Conservation (phyloP, 2,797 vertebrate genomes). For the Lutjanus campechanus region DNA sequence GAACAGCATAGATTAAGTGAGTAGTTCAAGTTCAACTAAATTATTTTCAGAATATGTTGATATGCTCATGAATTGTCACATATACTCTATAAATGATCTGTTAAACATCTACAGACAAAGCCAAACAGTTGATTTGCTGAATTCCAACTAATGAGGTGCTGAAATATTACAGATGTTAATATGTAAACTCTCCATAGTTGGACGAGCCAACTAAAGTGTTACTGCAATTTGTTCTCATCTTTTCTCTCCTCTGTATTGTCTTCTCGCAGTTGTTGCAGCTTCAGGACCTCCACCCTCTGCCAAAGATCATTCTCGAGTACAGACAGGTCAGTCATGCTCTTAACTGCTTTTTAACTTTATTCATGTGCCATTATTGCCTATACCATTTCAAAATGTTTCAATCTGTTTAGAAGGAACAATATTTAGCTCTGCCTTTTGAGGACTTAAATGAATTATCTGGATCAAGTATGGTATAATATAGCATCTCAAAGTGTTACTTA, state of each 20-base stretch:
- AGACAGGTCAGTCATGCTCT: slow-evolving; percentile 86
- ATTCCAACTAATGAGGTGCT: too few species aligned
- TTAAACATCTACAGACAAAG: too few species aligned
- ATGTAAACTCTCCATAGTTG: too few species aligned
- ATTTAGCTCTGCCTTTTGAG: background rate
- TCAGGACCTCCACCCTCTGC: slow-evolving; percentile 92
- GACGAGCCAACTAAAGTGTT: too few species aligned
- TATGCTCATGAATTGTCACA: too few species aligned
- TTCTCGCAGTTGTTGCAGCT: slow-evolving; percentile 88
- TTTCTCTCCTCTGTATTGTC: slow-evolving; percentile 13
- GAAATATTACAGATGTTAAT: too few species aligned
- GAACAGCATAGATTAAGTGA: too few species aligned
- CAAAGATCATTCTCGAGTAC: slow-evolving; percentile 93
- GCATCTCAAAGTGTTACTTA: background rate
- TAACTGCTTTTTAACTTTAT: background rate
- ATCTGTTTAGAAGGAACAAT: background rate
- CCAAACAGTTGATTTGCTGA: too few species aligned
- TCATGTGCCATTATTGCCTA: background rate
- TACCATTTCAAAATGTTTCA: background rate
- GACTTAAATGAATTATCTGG: background rate
- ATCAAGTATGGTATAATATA: background rate
- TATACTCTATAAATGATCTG: too few species aligned
- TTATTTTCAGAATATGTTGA: too few species aligned
- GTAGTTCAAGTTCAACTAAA: too few species aligned
- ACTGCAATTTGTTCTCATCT: background rate